Percentiles rank a stretch among this genome's conserved stretches.
Evolutionary conservation across 92 coral and sea anemone species (phyloP).

Genomic region (Bergia puertoricense): DNA sequence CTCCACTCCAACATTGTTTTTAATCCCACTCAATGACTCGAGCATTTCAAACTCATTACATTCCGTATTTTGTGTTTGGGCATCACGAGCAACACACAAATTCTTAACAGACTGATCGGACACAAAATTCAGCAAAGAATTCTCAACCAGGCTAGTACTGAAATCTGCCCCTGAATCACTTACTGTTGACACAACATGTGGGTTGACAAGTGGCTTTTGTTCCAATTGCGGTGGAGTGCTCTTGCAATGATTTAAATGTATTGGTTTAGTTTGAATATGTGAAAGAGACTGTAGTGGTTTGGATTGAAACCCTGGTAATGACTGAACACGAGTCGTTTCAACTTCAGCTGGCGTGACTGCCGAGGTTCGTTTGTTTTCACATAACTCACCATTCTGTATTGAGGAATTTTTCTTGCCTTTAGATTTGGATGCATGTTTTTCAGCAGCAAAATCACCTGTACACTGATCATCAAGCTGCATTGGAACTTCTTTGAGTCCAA

Average conservation of each 20-base stretch:
- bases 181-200: neutral
- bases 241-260: neutral
- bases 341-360: constrained; percentile 36
- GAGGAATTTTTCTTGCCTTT: constrained; percentile 4
- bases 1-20: constrained; percentile 5
- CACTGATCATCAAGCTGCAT: neutral
- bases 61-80: neutral
- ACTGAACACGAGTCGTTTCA: constrained; percentile 30
- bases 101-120: neutral
- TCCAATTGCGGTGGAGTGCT: neutral
- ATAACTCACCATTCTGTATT: neutral
- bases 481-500: neutral
- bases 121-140: neutral
- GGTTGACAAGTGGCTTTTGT: neutral
- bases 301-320: constrained; percentile 34
- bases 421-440: constrained; percentile 3
- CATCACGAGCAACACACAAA: constrained; percentile 5
- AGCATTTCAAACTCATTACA: neutral
- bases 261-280: constrained; percentile 3
- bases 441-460: neutral
- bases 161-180: neutral
- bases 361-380: neutral
- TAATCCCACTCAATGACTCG: neutral
- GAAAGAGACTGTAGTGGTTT: neutral
- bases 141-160: neutral